Base-by-base conservation (phyloP, 2,888 invertebrate species). In the Lagria hirta region DNA sequence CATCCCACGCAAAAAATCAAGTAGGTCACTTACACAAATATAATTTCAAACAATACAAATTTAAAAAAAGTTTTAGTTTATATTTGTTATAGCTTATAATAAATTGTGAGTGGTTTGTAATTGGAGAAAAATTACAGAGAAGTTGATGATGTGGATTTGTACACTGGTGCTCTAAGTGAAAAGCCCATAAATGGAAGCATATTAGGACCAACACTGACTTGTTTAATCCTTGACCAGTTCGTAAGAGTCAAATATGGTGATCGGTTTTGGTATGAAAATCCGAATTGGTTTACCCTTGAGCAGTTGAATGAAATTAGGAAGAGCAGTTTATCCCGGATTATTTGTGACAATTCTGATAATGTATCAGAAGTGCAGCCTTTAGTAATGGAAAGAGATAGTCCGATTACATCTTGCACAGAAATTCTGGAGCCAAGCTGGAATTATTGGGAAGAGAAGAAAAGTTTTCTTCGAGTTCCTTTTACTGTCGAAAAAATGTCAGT, bases 251-350 rank as follows among this genome's bases (percentile, higher is more conserved):
- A 90, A 73, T 68, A 74, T 23, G 94, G 88, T 0, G 95, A 95
- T 71, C 75, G 92, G 28, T 89, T 82, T 73, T 95, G 92, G 90
- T 94, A 93, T 64, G 94, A 95, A 69, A 83, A 83, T 18, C 70
- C 73, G 1, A 76, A 81, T 41, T 79, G 79, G 3, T 91, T 91
- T 58, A 81, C 81, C 1, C 62, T 72, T 81, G 84, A 79, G 22
- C 95, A 96, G 78, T 72, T 95, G 8, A 70, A 74, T 0, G 88
- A 93, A 70, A 82, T 97, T 36, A 81, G 89, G 7, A 85, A 83
- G 65, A 84, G 84, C 0, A 81, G 83, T 0, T 64, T 91, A 7
- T 84, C 88, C 0, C 76, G 78, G 17, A 74, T 91, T 8, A 84
- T 91, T 42, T 91, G 91, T 63, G 82, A 84, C 17, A 89, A 86